These are phyloP conservation scores for Coelopa frigida DNA, from an alignment of 1,140 invertebrate species.

Conservation along the genomic window DNA sequence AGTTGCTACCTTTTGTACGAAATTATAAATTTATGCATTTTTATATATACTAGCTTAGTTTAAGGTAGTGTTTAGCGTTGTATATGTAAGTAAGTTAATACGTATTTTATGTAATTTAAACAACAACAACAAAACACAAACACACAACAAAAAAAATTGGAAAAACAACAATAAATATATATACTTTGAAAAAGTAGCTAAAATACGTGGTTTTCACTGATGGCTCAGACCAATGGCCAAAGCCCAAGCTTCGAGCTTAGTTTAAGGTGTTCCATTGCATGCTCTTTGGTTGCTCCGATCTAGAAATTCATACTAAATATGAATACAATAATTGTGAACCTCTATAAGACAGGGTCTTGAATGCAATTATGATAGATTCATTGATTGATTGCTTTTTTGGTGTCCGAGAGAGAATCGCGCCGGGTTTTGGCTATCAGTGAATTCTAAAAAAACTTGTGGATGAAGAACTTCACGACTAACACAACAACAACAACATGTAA, in stretches of 20 bases:
- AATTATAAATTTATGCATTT: too few relatives aligned
- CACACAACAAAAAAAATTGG: background rate
- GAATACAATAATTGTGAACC: background rate
- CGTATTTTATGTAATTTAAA: constrained; percentile 9
- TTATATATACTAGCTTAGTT: background rate
- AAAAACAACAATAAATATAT: background rate
- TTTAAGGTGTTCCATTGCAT: background rate
- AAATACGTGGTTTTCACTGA: background rate
- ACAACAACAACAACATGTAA: too few relatives aligned
- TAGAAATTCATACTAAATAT: background rate
- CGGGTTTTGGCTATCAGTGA: too few relatives aligned
- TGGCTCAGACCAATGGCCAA: background rate
- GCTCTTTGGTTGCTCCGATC: background rate
- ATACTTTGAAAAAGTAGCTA: background rate
- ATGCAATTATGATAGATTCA: too few relatives aligned
- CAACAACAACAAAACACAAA: constrained; percentile 9
- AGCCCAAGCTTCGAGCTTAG: background rate
- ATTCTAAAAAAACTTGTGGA: too few relatives aligned
- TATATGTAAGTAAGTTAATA: background rate
- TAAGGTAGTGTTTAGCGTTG: background rate
- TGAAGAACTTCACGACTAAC: too few relatives aligned
- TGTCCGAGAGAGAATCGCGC: too few relatives aligned
- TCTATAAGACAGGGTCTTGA: too few relatives aligned
- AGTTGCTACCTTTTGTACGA: too few relatives aligned
- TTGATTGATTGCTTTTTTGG: too few relatives aligned